phyloP scores from a whole-genome alignment of 2,888 invertebrate species.

The Abrostola triplasia region DNA sequence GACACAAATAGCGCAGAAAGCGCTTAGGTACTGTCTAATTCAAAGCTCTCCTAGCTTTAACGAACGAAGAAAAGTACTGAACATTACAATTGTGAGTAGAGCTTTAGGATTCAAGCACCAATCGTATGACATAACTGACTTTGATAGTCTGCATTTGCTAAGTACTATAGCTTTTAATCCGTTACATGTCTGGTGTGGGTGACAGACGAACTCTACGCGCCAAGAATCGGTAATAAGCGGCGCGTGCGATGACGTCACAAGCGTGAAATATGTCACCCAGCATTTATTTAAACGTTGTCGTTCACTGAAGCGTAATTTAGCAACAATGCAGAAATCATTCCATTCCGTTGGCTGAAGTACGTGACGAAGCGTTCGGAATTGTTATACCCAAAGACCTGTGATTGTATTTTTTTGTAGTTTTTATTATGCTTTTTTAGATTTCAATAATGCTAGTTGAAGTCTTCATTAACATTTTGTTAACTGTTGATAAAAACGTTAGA shows the following conservation, averaged over 20 bases:
- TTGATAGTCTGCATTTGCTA: constrained; percentile 14
- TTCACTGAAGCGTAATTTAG: background rate
- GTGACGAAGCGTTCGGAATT: background rate
- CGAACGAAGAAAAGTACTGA: too few species aligned
- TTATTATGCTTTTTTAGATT: too few species aligned
- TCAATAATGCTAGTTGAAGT: too few species aligned
- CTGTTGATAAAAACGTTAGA: too few species aligned
- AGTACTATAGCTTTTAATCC: constrained; percentile 21
- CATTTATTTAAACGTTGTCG: constrained; percentile 21
- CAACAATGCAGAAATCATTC: background rate
- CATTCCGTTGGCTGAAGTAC: constrained; percentile 2
- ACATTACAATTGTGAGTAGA: constrained; percentile 8
- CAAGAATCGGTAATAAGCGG: constrained; percentile 40
- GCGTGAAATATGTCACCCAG: constrained; percentile 33
- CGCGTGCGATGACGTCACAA: constrained; percentile 45
- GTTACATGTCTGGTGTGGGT: constrained; percentile 39
- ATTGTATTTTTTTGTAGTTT: too few species aligned
- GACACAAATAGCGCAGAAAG: too few species aligned
- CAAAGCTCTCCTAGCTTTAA: too few species aligned
- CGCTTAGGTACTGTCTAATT: too few species aligned
- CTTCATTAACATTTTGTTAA: too few species aligned
- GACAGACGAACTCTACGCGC: constrained; percentile 32
- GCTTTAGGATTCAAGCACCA: constrained; percentile 31
- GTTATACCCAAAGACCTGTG: background rate
- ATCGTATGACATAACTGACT: constrained; percentile 39